phyloP scores from a whole-genome alignment of 2,113 vertebrate species.

The Bufo gargarizans region DNA sequence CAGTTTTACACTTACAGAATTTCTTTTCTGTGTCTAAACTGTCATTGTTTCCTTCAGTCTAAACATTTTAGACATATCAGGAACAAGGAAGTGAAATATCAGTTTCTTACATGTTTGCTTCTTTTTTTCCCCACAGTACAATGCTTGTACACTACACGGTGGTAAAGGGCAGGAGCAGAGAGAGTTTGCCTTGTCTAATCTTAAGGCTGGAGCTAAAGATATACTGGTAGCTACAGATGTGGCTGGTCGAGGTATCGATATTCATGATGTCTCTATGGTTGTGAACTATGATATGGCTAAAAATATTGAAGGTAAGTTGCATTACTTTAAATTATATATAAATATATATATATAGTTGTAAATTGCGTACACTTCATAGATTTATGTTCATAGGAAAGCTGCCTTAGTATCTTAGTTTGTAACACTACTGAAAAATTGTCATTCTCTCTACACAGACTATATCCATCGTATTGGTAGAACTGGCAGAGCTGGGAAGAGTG shows the following conservation, averaged over 20 bases:
- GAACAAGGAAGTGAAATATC: not conserved
- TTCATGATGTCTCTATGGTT: constrained; percentile 98
- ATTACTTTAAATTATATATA: too few relatives aligned
- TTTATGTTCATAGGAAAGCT: not conserved
- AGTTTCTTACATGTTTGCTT: not conserved
- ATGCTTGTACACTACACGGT: constrained; percentile 95
- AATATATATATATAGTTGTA: not conserved
- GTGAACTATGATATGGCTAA: constrained; percentile 99
- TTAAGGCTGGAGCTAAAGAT: constrained; percentile 97
- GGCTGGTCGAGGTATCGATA: constrained; percentile 95
- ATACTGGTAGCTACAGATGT: constrained; percentile 98
- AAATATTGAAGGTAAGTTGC: constrained; percentile 90
- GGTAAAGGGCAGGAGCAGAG: constrained; percentile 98
- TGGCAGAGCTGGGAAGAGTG: constrained; percentile 95
- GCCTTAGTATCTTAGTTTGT: not conserved
- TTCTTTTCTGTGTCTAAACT: too few relatives aligned
- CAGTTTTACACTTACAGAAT: too few relatives aligned
- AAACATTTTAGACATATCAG: not conserved
- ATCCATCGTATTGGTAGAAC: constrained; percentile 98
- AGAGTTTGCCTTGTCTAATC: constrained; percentile 96
- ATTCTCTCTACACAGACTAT: constrained; percentile 77
- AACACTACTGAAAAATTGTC: not conserved
- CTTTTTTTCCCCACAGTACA: constrained; percentile 81
- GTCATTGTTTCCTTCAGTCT: too few relatives aligned
- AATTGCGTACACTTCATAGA: not conserved